Evolutionary conservation across 2,888 invertebrate species (phyloP).

Genomic region (Zhuqinia jingwanae): DNA sequence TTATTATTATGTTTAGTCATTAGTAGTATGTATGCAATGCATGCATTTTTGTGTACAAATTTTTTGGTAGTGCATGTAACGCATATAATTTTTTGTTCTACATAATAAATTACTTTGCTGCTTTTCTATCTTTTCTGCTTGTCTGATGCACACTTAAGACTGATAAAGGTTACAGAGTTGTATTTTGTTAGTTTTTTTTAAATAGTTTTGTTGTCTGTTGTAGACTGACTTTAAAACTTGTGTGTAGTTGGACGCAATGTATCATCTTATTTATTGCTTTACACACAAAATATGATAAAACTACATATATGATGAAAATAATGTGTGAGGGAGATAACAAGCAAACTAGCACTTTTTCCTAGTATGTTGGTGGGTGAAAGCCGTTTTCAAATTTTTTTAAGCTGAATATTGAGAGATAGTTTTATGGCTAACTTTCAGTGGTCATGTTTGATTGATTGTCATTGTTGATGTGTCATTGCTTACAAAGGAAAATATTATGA

Average conservation of each 20-base stretch:
- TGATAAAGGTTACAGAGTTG: too few species aligned
- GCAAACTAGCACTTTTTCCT: neutral
- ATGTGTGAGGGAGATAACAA: neutral
- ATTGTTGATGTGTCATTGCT: neutral
- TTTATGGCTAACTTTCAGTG: too few species aligned
- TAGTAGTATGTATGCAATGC: too few species aligned
- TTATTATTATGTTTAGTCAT: too few species aligned
- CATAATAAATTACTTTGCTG: too few species aligned
- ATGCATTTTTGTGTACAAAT: too few species aligned
- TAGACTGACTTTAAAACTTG: too few species aligned
- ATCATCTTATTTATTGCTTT: slow-evolving; percentile 6
- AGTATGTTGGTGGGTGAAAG: slow-evolving; percentile 19
- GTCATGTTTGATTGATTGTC: neutral
- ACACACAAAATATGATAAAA: neutral
- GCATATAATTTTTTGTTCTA: slow-evolving; percentile 6
- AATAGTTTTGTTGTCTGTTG: too few species aligned
- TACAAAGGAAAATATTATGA: neutral
- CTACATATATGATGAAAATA: neutral
- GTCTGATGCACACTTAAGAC: too few species aligned
- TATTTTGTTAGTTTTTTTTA: too few species aligned
- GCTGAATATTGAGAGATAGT: neutral
- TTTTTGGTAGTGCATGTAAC: too few species aligned
- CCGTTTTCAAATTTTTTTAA: slow-evolving; percentile 28
- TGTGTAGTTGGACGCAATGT: neutral
- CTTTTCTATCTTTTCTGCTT: too few species aligned